phyloP scores from a whole-genome alignment of 2,797 vertebrate species.

The Margarornis squamiger region DNA sequence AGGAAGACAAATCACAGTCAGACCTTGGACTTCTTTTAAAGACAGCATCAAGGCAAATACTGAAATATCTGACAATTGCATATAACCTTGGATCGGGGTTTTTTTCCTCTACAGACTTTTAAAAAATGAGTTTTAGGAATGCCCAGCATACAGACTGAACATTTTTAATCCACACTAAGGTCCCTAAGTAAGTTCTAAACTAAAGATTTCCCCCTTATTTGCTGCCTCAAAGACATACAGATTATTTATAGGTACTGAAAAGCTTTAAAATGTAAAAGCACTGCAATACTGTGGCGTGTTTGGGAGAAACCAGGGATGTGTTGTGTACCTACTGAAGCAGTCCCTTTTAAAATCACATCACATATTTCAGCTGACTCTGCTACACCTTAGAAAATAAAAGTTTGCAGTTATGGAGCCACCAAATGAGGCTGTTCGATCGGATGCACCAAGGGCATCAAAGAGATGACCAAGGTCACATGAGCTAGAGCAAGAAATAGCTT shows the following conservation, averaged over 20 bases:
- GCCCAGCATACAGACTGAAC: not conserved
- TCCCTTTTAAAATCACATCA: not conserved
- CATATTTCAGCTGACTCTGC: conserved; percentile 46
- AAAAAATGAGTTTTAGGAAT: not conserved
- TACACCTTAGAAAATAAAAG: conserved; percentile 26
- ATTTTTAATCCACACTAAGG: not conserved
- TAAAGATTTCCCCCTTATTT: not conserved
- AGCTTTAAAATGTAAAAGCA: not conserved
- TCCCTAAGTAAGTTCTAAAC: not conserved
- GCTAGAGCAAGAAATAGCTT: not conserved
- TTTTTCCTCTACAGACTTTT: not conserved
- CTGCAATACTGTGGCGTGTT: not conserved
- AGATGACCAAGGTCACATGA: not conserved
- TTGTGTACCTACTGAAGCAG: not conserved
- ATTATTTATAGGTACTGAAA: not conserved
- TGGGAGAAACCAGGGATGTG: not conserved
- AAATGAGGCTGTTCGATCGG: conserved; percentile 22
- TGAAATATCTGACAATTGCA: not conserved
- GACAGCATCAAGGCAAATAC: not conserved
- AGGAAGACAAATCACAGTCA: not conserved
- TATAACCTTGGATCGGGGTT: not conserved
- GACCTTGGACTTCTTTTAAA: not conserved
- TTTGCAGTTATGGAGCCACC: conserved; percentile 32
- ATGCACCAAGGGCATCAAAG: not conserved
- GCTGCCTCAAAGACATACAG: not conserved